A percentile compares a stretch with the other conserved stretches of the same genome.
These are phyloP conservation scores for Polydesmus complanatus DNA, from an alignment of 2,888 invertebrate genomes.

Conservation along the genomic window DNA sequence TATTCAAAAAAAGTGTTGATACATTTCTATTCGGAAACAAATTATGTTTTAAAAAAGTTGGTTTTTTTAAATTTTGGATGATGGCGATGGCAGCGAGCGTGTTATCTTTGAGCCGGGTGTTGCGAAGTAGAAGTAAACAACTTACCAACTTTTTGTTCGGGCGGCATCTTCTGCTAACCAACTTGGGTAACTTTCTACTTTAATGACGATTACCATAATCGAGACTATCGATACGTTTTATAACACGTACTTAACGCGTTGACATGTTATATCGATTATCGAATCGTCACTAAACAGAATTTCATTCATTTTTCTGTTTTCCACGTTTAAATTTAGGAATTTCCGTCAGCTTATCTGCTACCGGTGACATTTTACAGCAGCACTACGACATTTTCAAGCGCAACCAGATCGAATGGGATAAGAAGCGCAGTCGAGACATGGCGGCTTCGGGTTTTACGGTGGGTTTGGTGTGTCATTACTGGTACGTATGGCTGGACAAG, in stretches of 20 bases:
- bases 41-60: no score
- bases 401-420: slow-evolving; percentile 36
- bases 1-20: no score
- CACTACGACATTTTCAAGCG: slow-evolving; percentile 44
- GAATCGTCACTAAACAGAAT: no score
- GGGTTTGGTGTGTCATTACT: slow-evolving; percentile 68
- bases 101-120: not conserved
- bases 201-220: no score
- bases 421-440: slow-evolving; percentile 56
- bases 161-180: not conserved
- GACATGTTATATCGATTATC: no score
- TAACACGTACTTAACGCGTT: no score
- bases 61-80: not conserved
- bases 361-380: slow-evolving; percentile 69
- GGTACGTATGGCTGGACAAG: slow-evolving; percentile 66
- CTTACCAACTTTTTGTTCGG: not conserved
- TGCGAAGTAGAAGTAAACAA: not conserved
- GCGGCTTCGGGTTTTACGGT: slow-evolving; percentile 58
- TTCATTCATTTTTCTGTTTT: no score
- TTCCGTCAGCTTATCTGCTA: slow-evolving; percentile 56
- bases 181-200: no score
- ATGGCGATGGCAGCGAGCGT: not conserved
- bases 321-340: slow-evolving; percentile 72
- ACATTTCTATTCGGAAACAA: no score
- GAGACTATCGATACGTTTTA: no score